Conservation (phyloP, 2,888 invertebrate genomes). For the Catocala nupta region DNA sequence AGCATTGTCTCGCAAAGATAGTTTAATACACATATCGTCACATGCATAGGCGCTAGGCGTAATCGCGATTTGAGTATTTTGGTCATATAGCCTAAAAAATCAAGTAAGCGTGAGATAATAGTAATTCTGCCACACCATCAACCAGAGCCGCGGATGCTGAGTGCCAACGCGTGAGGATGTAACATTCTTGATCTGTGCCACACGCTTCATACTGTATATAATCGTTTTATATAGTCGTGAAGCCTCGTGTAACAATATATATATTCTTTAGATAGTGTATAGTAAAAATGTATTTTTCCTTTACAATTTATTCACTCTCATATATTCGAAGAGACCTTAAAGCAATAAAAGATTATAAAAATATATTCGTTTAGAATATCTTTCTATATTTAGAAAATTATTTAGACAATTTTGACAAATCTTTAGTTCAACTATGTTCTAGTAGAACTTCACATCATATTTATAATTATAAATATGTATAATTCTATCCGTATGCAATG, state of each 20-base stretch:
- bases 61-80: too few species aligned
- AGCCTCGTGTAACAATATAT: conserved; percentile 34
- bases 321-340: conserved; percentile 17
- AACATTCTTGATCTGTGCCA: neutral
- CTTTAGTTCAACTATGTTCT: conserved; percentile 1
- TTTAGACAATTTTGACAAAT: conserved; percentile 26
- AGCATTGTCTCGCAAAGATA: too few species aligned
- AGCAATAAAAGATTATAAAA: conserved; percentile 14
- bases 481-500: conserved; percentile 12
- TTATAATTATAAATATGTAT: conserved; percentile 11
- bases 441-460: conserved; percentile 18
- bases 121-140: too few species aligned
- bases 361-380: conserved; percentile 5
- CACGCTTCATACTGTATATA: conserved; percentile 48
- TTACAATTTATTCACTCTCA: conserved; percentile 13
- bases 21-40: too few species aligned
- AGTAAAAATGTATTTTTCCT: conserved; percentile 23
- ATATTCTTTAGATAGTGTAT: conserved; percentile 20
- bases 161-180: too few species aligned
- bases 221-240: conserved; percentile 46
- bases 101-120: too few species aligned
- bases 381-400: conserved; percentile 22
- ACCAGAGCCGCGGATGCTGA: too few species aligned
- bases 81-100: too few species aligned
- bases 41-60: too few species aligned